phyloP scores from a whole-genome alignment of 2,888 invertebrate species.

The Brenthis hecate region DNA sequence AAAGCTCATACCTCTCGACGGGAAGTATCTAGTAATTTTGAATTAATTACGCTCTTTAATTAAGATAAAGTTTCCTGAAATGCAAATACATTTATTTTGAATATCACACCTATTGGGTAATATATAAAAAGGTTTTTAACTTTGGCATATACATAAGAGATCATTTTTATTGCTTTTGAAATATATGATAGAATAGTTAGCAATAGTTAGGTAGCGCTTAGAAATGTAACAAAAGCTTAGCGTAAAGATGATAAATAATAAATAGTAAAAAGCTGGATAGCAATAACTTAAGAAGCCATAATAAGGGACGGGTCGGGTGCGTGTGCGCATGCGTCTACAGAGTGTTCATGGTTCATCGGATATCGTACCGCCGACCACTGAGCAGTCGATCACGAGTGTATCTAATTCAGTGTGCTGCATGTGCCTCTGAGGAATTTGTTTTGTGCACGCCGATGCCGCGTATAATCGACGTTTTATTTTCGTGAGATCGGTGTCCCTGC shows the following conservation, averaged over 20 bases:
- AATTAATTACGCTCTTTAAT: constrained; percentile 24
- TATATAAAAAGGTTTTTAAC: constrained; percentile 11
- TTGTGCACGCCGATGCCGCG: constrained; percentile 67
- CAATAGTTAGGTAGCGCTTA: background rate
- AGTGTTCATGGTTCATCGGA: constrained; percentile 62
- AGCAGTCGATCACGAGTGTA: constrained; percentile 72
- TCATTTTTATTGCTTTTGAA: constrained; percentile 1
- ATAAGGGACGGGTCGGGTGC: constrained; percentile 38
- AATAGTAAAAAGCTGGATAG: constrained; percentile 1
- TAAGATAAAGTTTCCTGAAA: constrained; percentile 21
- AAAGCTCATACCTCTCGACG: constrained; percentile 25
- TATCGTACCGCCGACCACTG: constrained; percentile 49
- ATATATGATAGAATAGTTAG: constrained; percentile 1
- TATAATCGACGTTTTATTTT: constrained; percentile 75
- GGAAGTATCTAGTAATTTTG: constrained; percentile 28
- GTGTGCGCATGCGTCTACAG: constrained; percentile 43
- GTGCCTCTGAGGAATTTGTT: constrained; percentile 76
- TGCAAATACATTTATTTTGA: constrained; percentile 16
- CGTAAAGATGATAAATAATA: constrained; percentile 3
- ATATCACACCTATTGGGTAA: constrained; percentile 13
- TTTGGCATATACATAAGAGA: constrained; percentile 3
- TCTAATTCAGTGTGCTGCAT: constrained; percentile 76
- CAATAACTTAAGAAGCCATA: constrained; percentile 22
- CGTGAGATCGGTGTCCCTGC: constrained; percentile 65
- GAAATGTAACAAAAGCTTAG: constrained; percentile 1